Percentiles rank a stretch among this genome's conserved stretches.
phyloP scores from a whole-genome alignment of 1,140 invertebrate genomes.

The Scaptomyza graminum region DNA sequence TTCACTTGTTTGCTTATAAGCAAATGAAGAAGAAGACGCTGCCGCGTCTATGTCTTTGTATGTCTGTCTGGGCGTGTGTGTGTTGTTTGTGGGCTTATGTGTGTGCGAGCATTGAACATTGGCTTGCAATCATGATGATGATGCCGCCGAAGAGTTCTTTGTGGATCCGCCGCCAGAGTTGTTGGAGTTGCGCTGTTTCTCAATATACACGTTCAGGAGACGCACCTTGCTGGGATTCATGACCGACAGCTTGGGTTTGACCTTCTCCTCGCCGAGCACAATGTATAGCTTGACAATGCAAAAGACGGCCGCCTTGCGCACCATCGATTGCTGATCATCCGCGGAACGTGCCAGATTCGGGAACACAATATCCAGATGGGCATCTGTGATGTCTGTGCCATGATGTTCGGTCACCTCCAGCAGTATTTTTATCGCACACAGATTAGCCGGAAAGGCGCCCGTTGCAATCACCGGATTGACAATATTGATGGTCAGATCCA shows the following conservation, averaged over 20 bases:
- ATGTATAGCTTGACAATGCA: conserved; percentile 97
- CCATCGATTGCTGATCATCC: conserved; percentile 94
- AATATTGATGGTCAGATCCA: conserved; percentile 87
- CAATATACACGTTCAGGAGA: conserved; percentile 77
- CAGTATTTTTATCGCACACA: conserved; percentile 96
- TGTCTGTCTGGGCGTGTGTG: conserved; percentile 24
- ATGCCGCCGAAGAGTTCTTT: conserved; percentile 80
- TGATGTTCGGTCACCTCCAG: conserved; percentile 92
- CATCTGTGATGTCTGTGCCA: conserved; percentile 88
- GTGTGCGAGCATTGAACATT: conserved; percentile 26
- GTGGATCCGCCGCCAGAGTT: conserved; percentile 60
- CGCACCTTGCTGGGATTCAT: conserved; percentile 92
- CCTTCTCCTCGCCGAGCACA: conserved; percentile 91
- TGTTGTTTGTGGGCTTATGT: conserved; percentile 3
- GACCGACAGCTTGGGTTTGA: conserved; percentile 90
- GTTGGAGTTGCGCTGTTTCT: conserved; percentile 69
- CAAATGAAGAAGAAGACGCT: conserved; percentile 33
- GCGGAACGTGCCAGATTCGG: conserved; percentile 94
- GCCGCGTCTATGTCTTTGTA: conserved; percentile 54
- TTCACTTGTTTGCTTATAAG: conserved; percentile 46
- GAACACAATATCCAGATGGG: conserved; percentile 91
- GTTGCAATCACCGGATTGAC: conserved; percentile 92
- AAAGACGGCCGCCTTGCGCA: conserved; percentile 97
- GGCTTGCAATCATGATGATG: conserved; percentile 79
- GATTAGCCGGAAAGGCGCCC: conserved; percentile 92